Conservation (phyloP, 2,888 invertebrate species). For the Desoria tigrina region DNA sequence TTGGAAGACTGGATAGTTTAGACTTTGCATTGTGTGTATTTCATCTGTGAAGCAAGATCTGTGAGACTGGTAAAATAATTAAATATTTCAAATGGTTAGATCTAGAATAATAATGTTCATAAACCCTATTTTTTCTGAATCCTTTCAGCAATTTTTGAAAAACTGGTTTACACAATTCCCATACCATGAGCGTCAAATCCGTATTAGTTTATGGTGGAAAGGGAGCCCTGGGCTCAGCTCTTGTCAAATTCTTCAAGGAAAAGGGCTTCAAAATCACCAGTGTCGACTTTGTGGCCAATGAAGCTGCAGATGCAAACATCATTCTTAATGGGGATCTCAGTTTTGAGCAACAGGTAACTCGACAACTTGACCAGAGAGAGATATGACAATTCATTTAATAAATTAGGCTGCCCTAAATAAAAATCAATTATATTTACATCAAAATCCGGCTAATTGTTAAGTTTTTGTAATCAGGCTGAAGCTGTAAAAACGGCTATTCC, state of each 20-base stretch:
- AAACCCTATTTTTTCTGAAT: too few species aligned
- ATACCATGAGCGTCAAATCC: slow-evolving; percentile 11
- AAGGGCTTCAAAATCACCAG: slow-evolving; percentile 73
- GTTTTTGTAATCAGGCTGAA: slow-evolving; percentile 72
- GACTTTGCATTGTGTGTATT: too few species aligned
- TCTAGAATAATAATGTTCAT: too few species aligned
- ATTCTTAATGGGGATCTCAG: slow-evolving; percentile 74
- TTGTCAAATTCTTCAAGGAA: slow-evolving; percentile 46
- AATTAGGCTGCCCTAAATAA: background rate
- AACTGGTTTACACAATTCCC: too few species aligned
- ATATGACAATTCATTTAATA: background rate
- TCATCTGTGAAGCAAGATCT: too few species aligned
- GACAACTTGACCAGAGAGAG: background rate
- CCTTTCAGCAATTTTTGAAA: too few species aligned
- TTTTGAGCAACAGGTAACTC: slow-evolving; percentile 69
- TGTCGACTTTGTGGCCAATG: slow-evolving; percentile 80
- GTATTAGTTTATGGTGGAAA: slow-evolving; percentile 41
- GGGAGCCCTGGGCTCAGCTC: slow-evolving; percentile 42
- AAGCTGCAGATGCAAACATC: slow-evolving; percentile 84
- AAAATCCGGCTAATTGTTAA: too few species aligned
- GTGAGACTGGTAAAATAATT: too few species aligned
- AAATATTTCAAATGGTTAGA: too few species aligned
- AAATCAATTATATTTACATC: background rate
- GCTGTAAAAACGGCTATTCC: slow-evolving; percentile 70
- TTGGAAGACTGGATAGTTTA: too few species aligned